Base-by-base conservation (phyloP, 2,888 invertebrate species). In the Hyles lineata region DNA sequence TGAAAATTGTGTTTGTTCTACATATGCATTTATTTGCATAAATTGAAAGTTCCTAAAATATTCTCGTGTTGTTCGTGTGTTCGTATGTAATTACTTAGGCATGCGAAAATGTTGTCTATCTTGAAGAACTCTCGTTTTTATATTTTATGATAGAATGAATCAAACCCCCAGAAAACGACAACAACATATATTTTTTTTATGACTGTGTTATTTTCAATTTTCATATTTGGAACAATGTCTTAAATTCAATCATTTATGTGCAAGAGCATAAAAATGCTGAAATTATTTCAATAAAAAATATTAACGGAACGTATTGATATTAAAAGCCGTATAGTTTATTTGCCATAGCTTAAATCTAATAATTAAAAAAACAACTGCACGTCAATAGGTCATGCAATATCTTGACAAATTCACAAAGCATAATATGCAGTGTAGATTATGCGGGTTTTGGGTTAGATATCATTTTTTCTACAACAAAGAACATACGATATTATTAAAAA, bases 361-460 rank as follows among this genome's bases (percentile, higher is more conserved):
- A 61, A 0, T 61, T 23, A 25, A 61, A 61, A 61, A 60, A 23
- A 32, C 8, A 62, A 43, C 11, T 63, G 23, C 50, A 17, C 15
- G 35, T 50, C 43, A 52, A 29, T 71, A 52, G 50, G 23, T n/a
- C 15, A 70, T 55, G 69, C 61, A 63, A 35, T 72, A 58, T 55
- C 32, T 58, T 72, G 67, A 11, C 23, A 43, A 58, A 23, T 35
- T 35, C n/a, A 58, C 32, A 32, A 63, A 21, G 52, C 58, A 67
- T 23, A 67, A 67, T 23, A 67, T 72, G 72, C 55, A 35, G 35
- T 11, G 55, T 35, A 23, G 15, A 58, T 7, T n/a, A 84, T 87
- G 85, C 85, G 86, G 87, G 86, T 74, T 76, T 74, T 75, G 79
- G 80, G 76, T 83, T 79, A 80, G 77, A 78, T 80, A 79, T 77